Percentiles rank a stretch among this genome's conserved stretches.
Conservation (phyloP, 2,888 invertebrate genomes). For the Pristionchus maxplancki region DNA sequence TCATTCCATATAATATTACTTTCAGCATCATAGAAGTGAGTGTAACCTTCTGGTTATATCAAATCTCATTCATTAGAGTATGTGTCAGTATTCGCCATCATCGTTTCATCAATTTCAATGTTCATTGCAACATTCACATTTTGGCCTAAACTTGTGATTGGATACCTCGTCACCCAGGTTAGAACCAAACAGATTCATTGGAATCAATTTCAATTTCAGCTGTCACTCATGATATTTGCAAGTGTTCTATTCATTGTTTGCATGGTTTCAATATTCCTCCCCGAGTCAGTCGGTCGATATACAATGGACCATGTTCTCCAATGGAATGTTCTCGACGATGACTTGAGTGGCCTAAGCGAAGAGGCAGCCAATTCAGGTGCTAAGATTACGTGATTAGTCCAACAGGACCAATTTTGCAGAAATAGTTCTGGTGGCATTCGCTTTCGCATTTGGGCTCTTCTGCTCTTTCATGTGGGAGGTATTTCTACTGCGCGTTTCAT, state of each 20-base stretch:
- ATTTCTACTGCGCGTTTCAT: not conserved
- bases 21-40: conserved; percentile 4
- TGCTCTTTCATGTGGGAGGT: not conserved
- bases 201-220: not conserved
- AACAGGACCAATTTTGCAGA: not conserved
- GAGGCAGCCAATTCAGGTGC: not conserved
- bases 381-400: too few relatives aligned
- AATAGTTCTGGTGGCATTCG: not conserved
- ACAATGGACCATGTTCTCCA: not conserved
- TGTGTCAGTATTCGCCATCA: not conserved
- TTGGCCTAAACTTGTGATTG: not conserved
- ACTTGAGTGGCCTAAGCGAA: not conserved
- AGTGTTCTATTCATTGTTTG: not conserved
- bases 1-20: not conserved
- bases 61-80: conserved; percentile 11
- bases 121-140: not conserved
- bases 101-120: not conserved
- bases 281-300: conserved; percentile 3
- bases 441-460: not conserved
- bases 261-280: not conserved
- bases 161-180: not conserved
- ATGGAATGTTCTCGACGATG: not conserved
- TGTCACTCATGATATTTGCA: not conserved
- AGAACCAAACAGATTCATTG: not conserved
- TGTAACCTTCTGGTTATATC: not conserved